Evolutionary conservation across 2,797 vertebrate species (phyloP).

Genomic region (Eulemur mongoz): DNA sequence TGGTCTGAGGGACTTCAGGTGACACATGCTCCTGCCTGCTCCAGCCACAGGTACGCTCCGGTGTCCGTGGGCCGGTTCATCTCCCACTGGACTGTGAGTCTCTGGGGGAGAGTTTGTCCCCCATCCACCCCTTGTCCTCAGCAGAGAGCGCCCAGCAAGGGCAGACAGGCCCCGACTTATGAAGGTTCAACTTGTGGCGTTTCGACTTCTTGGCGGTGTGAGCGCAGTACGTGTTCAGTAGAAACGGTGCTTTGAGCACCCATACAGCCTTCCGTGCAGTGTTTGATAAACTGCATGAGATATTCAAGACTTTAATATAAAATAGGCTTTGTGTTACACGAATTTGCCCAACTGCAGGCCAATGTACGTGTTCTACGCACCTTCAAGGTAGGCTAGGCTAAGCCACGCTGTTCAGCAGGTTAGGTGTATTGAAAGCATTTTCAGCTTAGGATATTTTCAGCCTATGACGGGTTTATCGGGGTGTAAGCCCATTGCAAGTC

Average conservation of each 20-base stretch:
- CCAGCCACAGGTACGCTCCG: accelerated
- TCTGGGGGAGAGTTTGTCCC: background rate
- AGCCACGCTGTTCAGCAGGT: background rate
- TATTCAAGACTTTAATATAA: background rate
- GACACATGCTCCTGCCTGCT: background rate
- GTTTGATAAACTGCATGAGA: background rate
- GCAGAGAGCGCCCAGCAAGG: accelerated
- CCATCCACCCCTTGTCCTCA: accelerated
- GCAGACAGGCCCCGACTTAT: background rate
- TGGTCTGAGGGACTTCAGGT: background rate
- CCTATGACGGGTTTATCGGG: background rate
- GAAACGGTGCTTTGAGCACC: accelerated
- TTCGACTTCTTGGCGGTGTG: background rate
- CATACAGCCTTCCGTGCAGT: accelerated
- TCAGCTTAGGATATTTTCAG: background rate
- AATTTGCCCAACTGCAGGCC: background rate
- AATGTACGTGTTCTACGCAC: background rate
- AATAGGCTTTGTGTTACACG: background rate
- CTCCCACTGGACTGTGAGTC: background rate
- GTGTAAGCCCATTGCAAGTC: background rate
- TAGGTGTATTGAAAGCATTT: background rate
- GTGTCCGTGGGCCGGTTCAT: accelerated
- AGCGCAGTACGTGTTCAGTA: background rate
- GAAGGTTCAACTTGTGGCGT: background rate
- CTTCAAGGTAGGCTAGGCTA: background rate